These are phyloP conservation scores for Axinella damicornis DNA, from an alignment of 37 sponge, comb jelly and placozoan genomes.

Conservation along the genomic window DNA sequence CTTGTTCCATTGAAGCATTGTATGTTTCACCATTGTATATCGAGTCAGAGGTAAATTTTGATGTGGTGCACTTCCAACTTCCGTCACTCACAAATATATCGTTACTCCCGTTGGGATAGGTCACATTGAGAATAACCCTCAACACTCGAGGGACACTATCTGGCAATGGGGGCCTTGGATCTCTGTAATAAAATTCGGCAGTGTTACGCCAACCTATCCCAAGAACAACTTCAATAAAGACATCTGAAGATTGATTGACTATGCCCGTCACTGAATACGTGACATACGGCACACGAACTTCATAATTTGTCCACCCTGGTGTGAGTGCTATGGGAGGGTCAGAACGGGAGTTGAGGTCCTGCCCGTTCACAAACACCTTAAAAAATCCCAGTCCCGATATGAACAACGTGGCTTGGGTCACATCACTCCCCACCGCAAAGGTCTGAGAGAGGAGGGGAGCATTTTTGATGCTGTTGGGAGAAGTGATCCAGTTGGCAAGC, in stretches of 20 bases:
- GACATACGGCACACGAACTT: slow-evolving; percentile 43
- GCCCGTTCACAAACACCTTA: slow-evolving; percentile 39
- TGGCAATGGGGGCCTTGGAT: slow-evolving; percentile 8
- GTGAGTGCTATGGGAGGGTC: slow-evolving; percentile 37
- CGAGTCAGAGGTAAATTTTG: slow-evolving; percentile 25
- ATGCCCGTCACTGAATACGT: slow-evolving; percentile 21
- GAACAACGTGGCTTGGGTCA: slow-evolving; percentile 21
- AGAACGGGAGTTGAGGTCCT: slow-evolving; percentile 22
- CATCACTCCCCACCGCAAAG: not conserved
- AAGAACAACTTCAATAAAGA: slow-evolving; percentile 28
- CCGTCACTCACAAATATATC: slow-evolving; percentile 14
- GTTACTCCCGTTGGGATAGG: not conserved
- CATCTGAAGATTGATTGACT: not conserved
- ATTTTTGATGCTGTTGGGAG: not conserved
- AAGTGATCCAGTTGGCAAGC: slow-evolving; percentile 58
- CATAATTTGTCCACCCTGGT: slow-evolving; percentile 79
- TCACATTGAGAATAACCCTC: slow-evolving; percentile 21
- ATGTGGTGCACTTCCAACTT: slow-evolving; percentile 27
- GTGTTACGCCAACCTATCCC: slow-evolving; percentile 71
- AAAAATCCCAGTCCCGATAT: slow-evolving; percentile 68
- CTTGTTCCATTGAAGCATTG: slow-evolving; percentile 20
- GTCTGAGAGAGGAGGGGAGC: slow-evolving; percentile 26
- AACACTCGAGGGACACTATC: slow-evolving; percentile 30
- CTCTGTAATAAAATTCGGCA: slow-evolving; percentile 11
- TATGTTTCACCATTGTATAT: slow-evolving; percentile 66